Evolutionary conservation across 2,797 vertebrate genomes (phyloP), one percentile per base, ranked within the genome.

Genomic region (Bucorvus abyssinicus): DNA sequence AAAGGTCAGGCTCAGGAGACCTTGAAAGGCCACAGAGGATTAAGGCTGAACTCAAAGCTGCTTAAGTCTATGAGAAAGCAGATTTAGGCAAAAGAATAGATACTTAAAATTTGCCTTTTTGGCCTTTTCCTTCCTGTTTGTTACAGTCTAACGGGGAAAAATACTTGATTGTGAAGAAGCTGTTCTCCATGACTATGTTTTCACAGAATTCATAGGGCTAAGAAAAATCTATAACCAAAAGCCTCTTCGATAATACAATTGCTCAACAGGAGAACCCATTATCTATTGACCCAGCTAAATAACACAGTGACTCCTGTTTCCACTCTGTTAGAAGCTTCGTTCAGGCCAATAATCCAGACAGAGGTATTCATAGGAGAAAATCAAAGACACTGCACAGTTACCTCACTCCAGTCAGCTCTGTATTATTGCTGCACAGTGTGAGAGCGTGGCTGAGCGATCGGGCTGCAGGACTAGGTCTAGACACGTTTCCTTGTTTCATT

Each of bases 151-250:
- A 79, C 12, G 8, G 38, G 26, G 24, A 63, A 59, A 95, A 89
- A 61, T 20, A 16, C 21, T 75, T 91, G 49, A 18, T 71, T 82
- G 82, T 63, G n/a, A 87, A 79, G 32, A 65, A 80, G n/a, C 38
- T 84, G 14, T 53, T 90, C 77, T 93, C 32, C 3, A 7, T 47
- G 12, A 76, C 55, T 70, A 3, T 61, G 67, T 74, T 95, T 91
- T 82, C 67, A 76, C 0, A 0, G 77, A 86, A 84, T 92, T 76
- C 55, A 59, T 34, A 84, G 24, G 21, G 50, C 60, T 77, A 36
- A 77, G 53, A 83, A 95, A 73, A 95, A 82, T 87, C 87, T 63
- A 17, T 84, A 76, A 77, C 34, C 61, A 89, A 88, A 90, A 80
- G 14, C 13, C 24, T 53, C 64, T 90, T 80, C 73, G 70, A 23